Evolutionary conservation across 2,888 invertebrate species (phyloP), one percentile per base, ranked within the genome.

Genomic region (Microctonus aethiopoides): DNA sequence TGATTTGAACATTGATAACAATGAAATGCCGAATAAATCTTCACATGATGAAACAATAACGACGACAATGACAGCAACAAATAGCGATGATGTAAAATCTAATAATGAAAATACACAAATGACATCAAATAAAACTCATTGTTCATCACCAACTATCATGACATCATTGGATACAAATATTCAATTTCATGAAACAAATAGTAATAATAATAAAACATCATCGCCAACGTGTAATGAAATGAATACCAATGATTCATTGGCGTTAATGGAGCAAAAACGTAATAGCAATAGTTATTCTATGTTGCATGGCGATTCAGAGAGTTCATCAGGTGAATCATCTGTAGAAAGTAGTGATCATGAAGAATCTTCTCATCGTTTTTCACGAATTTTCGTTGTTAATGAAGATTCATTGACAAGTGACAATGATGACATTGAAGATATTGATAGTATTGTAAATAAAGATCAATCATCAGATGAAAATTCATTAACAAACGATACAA

Each of bases 351-450:
- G 85, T 67, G 86, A 86, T 36, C 79, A 86, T 39, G 86, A 86
- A 16, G 86, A 86, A 39, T 85, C 83, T 0, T 81, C 85, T 0
- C 84, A 85, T 34, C 81, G 81, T n/a, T 87, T 87, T 73, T 85
- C 86, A 0, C 79, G 85, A 2, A 87, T 87, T 0, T 87, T 87
- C 65, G 86, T 87, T 0, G 86, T 88, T 0, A 88, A 88, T 73
- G 77, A 78, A 34, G 85, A 86, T 52, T 85, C 85, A 13, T 81
- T 84, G 0, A 74, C 83, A 22, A 83, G 81, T 5, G 86, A 86
- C 70, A 84, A 85, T 59, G 83, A 84, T 65, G 86, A 86, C 13
- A 79, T 84, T 66, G 86, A 83, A 39, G 85, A 86, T 41, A 84
- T 82, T 65, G 85, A 80, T 51, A 76, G 76, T 6, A 4, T 22